These are phyloP conservation scores for Drosophila maculinotata DNA, from an alignment of 2,888 invertebrate species.

Conservation along the genomic window DNA sequence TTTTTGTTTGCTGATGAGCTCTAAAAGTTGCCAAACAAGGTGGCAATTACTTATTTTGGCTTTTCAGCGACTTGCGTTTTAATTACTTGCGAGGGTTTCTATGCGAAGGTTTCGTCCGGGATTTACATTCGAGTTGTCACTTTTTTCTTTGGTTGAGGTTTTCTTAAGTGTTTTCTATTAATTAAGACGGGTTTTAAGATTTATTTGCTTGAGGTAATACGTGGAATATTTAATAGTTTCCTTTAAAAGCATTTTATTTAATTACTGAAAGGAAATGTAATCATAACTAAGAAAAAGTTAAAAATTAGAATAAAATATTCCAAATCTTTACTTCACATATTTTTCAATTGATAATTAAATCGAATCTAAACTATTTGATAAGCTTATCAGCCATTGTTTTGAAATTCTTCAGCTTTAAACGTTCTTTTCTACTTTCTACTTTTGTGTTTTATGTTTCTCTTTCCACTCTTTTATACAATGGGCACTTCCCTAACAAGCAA, in stretches of 20 bases:
- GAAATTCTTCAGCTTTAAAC: too few relatives aligned
- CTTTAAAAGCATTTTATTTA: too few relatives aligned
- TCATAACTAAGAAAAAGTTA: too few relatives aligned
- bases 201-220: background rate
- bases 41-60: conserved; percentile 79
- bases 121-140: conserved; percentile 35
- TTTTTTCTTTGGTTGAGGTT: conserved; percentile 9
- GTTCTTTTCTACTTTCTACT: background rate
- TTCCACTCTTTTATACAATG: background rate
- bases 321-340: too few relatives aligned
- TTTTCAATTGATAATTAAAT: too few relatives aligned
- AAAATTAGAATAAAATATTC: too few relatives aligned
- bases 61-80: conserved; percentile 56
- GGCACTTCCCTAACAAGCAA: conserved; percentile 14
- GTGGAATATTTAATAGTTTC: background rate
- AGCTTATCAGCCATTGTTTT: too few relatives aligned
- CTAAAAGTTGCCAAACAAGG: conserved; percentile 69
- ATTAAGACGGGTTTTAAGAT: background rate
- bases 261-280: too few relatives aligned
- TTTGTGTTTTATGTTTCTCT: background rate
- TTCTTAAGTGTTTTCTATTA: conserved; percentile 2
- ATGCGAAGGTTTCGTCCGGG: conserved; percentile 16
- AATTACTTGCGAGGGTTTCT: conserved; percentile 53
- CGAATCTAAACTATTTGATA: too few relatives aligned
- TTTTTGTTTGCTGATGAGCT: conserved; percentile 70